Conservation (phyloP, 2,797 vertebrate species). For the Anableps anableps region DNA sequence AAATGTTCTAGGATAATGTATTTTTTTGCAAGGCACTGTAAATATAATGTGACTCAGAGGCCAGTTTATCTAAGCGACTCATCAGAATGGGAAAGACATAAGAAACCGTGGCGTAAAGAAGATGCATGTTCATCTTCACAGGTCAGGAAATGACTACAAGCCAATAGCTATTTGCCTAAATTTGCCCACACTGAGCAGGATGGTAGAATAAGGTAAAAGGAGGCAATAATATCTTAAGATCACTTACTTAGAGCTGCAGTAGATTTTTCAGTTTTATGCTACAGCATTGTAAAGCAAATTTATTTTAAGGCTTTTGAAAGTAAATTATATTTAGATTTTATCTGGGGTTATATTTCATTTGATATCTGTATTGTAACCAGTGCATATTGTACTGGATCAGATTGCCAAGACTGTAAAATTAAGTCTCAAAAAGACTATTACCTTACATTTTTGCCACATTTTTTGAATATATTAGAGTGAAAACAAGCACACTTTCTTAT, state of each 20-base stretch:
- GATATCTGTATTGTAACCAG: not conserved
- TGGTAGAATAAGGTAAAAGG: not conserved
- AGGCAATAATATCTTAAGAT: not conserved
- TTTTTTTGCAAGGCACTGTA: not conserved
- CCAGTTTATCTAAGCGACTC: not conserved
- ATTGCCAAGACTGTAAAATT: not conserved
- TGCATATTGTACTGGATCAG: not conserved
- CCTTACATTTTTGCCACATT: not conserved
- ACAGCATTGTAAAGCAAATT: not conserved
- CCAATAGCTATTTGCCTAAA: not conserved
- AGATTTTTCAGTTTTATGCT: not conserved
- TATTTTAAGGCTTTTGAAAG: not conserved
- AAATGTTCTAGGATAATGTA: not conserved
- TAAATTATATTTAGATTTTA: not conserved
- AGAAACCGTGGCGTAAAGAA: not conserved
- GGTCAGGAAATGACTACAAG: not conserved
- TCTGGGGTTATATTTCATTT: not conserved
- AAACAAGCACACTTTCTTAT: not conserved
- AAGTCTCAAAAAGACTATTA: not conserved
- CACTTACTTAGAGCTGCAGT: not conserved
- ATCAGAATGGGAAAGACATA: not conserved
- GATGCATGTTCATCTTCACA: not conserved
- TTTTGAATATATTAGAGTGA: not conserved
- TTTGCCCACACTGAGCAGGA: not conserved
- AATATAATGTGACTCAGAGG: not conserved